These are phyloP conservation scores for Seira musarum DNA, from an alignment of 2,888 invertebrate species.

Conservation along the genomic window DNA sequence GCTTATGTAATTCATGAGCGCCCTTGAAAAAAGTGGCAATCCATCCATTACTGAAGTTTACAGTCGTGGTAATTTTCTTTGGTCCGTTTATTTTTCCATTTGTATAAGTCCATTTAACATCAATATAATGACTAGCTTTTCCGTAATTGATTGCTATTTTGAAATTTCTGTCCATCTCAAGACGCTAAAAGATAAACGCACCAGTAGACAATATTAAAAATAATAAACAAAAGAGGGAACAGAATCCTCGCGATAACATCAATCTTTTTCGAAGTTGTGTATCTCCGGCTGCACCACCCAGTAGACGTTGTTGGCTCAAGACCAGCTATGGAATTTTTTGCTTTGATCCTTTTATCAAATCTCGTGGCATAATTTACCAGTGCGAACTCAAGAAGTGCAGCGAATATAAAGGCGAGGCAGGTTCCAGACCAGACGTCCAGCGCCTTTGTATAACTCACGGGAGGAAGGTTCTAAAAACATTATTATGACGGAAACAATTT, in stretches of 20 bases:
- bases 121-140: too few relatives aligned
- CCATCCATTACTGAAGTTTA: too few relatives aligned
- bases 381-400: slow-evolving; percentile 75
- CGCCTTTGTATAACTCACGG: slow-evolving; percentile 76
- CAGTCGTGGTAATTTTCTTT: too few relatives aligned
- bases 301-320: slow-evolving; percentile 35
- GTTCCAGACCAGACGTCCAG: slow-evolving; percentile 74
- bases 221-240: slow-evolving; percentile 72
- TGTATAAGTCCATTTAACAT: too few relatives aligned
- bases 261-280: slow-evolving; percentile 73
- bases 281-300: slow-evolving; percentile 70
- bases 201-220: slow-evolving; percentile 73
- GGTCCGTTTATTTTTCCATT: too few relatives aligned
- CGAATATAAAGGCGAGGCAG: slow-evolving; percentile 75
- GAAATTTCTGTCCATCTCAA: too few relatives aligned
- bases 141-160: too few relatives aligned
- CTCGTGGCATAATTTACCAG: slow-evolving; percentile 75
- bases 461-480: slow-evolving; percentile 73
- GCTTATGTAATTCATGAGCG: too few relatives aligned
- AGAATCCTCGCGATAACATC: slow-evolving; percentile 73
- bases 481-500: too few relatives aligned
- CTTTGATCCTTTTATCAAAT: slow-evolving; percentile 60
- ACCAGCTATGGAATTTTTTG: slow-evolving; percentile 37
- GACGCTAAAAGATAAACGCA: slow-evolving; percentile 72
- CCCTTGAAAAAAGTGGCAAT: too few relatives aligned